Conservation (phyloP, 2,797 vertebrate species). For the Enteromius radiatus region DNA sequence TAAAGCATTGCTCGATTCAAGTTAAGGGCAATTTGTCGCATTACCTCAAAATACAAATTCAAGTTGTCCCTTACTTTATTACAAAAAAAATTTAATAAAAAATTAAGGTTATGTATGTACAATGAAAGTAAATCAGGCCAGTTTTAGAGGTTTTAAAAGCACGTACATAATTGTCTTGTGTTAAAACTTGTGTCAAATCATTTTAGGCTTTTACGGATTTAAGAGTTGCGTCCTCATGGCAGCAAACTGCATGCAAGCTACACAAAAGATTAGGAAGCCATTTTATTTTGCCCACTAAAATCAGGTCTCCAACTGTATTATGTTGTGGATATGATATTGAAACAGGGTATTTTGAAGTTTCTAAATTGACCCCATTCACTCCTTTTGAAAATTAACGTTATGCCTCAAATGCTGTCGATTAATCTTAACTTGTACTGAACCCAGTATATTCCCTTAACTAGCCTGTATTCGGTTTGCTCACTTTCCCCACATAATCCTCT, state of each 20-base stretch:
- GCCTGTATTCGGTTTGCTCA: background rate
- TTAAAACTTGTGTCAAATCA: background rate
- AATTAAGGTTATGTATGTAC: background rate
- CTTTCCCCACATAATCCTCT: slow-evolving; percentile 8
- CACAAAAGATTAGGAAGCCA: background rate
- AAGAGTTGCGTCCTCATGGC: background rate
- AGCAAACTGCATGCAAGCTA: background rate
- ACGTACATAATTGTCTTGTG: background rate
- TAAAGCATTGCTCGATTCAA: background rate
- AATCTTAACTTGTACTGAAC: background rate
- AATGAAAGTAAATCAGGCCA: background rate
- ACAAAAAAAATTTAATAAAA: background rate
- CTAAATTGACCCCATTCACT: background rate
- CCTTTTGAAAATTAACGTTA: background rate
- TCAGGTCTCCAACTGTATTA: background rate
- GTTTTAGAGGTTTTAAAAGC: background rate
- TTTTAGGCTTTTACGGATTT: background rate
- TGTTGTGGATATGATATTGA: background rate
- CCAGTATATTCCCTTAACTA: background rate
- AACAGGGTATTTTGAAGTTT: background rate
- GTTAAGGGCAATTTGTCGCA: background rate
- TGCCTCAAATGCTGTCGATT: background rate
- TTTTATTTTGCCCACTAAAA: background rate
- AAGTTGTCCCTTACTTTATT: background rate
- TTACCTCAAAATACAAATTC: background rate